phyloP scores from a whole-genome alignment of 2,113 vertebrate species.

The Paramisgurnus dabryanus region DNA sequence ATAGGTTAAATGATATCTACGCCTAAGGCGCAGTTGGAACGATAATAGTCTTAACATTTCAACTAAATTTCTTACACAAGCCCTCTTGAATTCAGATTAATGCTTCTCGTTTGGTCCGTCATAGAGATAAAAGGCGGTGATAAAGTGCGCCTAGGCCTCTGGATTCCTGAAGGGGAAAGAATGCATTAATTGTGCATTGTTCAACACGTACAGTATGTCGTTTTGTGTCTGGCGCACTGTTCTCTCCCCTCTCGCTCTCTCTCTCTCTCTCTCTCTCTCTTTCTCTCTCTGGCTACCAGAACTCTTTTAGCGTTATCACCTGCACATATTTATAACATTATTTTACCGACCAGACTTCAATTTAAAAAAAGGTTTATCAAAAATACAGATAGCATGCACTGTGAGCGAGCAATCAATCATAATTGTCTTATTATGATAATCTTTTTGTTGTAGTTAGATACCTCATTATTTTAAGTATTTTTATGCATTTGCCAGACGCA shows the following conservation, averaged over 20 bases:
- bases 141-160: conserved; percentile 63
- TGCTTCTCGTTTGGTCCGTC: conserved; percentile 27
- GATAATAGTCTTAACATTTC: not conserved
- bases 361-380: too few relatives aligned
- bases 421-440: too few relatives aligned
- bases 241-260: not conserved
- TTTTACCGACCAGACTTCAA: not conserved
- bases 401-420: too few relatives aligned
- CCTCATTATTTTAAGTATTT: too few relatives aligned
- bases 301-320: conserved; percentile 15
- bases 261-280: not conserved
- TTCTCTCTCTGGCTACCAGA: not conserved
- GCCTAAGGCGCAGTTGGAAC: conserved; percentile 3
- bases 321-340: not conserved
- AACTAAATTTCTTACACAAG: conserved; percentile 8
- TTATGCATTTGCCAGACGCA: too few relatives aligned
- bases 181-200: conserved; percentile 74
- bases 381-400: too few relatives aligned
- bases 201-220: conserved; percentile 61
- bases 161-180: conserved; percentile 64
- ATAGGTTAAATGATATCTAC: not conserved
- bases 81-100: conserved; percentile 27
- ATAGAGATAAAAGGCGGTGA: conserved; percentile 39
- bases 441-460: too few relatives aligned
- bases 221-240: conserved; percentile 47